Conservation (phyloP, 2,113 vertebrate genomes). For the Tyto alba region DNA sequence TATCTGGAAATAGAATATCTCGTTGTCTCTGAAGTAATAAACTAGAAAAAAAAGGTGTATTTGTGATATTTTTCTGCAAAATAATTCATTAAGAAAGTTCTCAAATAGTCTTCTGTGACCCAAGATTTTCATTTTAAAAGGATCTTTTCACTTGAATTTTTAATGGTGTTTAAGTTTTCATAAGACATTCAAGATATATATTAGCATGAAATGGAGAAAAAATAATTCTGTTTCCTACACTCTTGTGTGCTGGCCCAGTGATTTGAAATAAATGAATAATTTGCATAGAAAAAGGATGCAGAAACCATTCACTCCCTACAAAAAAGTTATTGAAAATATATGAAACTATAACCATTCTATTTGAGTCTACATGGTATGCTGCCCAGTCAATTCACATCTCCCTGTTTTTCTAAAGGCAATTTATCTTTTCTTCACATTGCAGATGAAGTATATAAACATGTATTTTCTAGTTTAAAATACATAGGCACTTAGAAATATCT, state of each 20-base stretch:
- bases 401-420: background rate
- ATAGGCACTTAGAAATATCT: background rate
- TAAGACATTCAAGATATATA: background rate
- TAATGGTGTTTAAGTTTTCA: background rate
- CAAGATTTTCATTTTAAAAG: background rate
- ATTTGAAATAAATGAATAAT: constrained; percentile 39
- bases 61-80: background rate
- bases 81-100: background rate
- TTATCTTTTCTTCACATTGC: background rate
- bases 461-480: background rate
- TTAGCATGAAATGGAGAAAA: background rate
- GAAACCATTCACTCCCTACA: background rate
- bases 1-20: background rate
- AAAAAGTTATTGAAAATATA: constrained; percentile 39
- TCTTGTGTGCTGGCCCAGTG: background rate
- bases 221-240: background rate
- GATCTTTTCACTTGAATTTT: background rate
- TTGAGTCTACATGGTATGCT: background rate
- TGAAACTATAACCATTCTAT: constrained; percentile 26
- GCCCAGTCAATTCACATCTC: background rate
- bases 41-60: background rate
- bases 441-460: background rate
- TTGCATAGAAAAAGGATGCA: constrained; percentile 36
- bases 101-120: background rate
- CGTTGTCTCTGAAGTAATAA: background rate